phyloP scores from a whole-genome alignment of 2,888 invertebrate genomes.

The Globia sparganii region DNA sequence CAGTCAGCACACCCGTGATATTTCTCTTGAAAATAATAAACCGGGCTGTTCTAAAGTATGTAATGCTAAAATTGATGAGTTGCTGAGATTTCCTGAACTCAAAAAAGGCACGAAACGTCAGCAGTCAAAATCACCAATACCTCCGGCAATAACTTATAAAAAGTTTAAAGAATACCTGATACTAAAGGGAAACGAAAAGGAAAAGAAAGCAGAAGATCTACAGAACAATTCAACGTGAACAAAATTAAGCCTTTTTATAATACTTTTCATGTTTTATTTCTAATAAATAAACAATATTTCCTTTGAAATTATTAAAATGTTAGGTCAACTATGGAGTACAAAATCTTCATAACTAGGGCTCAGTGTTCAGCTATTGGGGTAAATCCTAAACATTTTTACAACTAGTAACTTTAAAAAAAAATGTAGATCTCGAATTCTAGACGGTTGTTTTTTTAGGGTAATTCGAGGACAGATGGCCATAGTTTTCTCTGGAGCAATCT shows the following conservation, averaged over 20 bases:
- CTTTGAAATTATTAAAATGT: background rate
- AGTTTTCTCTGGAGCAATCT: no score
- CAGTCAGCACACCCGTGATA: background rate
- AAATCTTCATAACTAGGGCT: conserved; percentile 2
- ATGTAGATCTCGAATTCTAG: background rate
- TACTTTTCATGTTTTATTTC: background rate
- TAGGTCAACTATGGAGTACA: background rate
- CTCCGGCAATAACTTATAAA: no score
- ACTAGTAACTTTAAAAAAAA: background rate
- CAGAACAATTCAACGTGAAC: background rate
- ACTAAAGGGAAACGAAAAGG: background rate
- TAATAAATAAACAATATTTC: background rate
- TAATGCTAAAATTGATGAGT: background rate
- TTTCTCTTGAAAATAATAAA: background rate
- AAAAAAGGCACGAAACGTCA: no score
- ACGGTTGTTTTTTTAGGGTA: background rate
- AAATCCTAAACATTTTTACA: background rate
- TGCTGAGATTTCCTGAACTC: conserved; percentile 6
- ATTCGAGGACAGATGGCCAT: no score
- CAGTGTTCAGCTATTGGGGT: conserved; percentile 1
- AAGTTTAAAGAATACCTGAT: background rate
- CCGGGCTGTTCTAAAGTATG: conserved; percentile 6
- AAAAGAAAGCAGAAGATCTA: background rate
- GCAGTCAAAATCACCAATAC: no score
- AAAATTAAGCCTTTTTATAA: background rate